A percentile compares a stretch with the other conserved stretches of the same genome.
Conservation (phyloP, 2,888 invertebrate species). For the Sabellastarte sp. region DNA sequence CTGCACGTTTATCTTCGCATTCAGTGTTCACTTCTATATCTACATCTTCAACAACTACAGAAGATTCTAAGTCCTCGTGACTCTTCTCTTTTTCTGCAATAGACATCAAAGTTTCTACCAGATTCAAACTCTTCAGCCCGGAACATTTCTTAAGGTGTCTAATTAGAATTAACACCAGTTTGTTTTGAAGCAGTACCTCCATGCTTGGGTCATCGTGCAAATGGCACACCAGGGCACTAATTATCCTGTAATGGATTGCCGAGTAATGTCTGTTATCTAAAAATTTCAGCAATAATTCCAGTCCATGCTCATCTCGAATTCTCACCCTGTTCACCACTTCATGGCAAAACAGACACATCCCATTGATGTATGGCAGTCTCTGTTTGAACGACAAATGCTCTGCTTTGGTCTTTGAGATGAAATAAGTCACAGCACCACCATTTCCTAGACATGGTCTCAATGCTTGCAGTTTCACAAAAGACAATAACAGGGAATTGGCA, state of each 20-base stretch:
- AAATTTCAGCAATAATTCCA: conserved; percentile 1
- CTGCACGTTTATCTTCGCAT: no score
- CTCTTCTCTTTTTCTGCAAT: neutral
- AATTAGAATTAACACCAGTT: neutral
- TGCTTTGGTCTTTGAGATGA: neutral
- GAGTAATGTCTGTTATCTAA: neutral
- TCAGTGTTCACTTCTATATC: no score
- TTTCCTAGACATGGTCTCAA: conserved; percentile 3
- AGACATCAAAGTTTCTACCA: neutral
- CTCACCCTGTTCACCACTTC: conserved; percentile 3
- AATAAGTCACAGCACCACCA: neutral
- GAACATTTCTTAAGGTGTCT: neutral
- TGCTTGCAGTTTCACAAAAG: conserved; percentile 2
- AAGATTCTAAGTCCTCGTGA: neutral
- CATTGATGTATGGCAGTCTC: conserved; percentile 1
- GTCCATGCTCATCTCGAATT: conserved; percentile 3
- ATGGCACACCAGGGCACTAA: neutral
- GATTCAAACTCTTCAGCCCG: neutral
- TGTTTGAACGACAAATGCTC: neutral
- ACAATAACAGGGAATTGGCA: conserved; percentile 1
- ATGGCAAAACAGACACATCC: conserved; percentile 4
- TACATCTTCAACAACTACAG: no score
- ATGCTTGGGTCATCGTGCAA: neutral
- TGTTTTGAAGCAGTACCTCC: neutral
- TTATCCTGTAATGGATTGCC: conserved; percentile 1